A percentile compares a stretch with the other conserved stretches of the same genome.
Evolutionary conservation across 35 echinoderm and acorn worm species (phyloP).

Genomic region (Apostichopus parvimensis): DNA sequence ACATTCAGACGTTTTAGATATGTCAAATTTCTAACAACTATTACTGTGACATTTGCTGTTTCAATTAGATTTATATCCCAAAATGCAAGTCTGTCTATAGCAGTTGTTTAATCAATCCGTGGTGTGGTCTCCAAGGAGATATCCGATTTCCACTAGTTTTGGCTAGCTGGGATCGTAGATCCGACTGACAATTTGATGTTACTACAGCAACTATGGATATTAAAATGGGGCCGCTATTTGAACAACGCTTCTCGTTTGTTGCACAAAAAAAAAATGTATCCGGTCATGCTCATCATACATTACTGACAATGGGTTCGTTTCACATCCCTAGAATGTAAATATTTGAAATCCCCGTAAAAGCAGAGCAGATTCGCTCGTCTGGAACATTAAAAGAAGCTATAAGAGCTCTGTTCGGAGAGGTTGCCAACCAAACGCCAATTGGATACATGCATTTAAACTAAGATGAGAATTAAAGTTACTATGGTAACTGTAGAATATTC

Average conservation of each 20-base stretch:
- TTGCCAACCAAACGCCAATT: too few relatives aligned
- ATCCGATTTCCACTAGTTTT: constrained; percentile 10
- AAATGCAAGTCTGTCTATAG: background rate
- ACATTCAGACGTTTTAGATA: background rate
- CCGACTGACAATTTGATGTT: constrained; percentile 17
- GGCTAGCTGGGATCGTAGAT: constrained; percentile 3
- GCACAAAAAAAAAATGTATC: background rate
- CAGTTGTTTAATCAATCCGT: constrained; percentile 20
- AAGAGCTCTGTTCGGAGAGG: background rate
- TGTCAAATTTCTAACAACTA: background rate
- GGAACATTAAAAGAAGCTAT: background rate
- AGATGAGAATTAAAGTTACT: too few relatives aligned
- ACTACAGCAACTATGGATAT: constrained; percentile 17
- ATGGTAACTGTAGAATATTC: too few relatives aligned
- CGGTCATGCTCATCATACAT: too few relatives aligned
- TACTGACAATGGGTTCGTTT: background rate
- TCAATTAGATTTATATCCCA: constrained; percentile 17
- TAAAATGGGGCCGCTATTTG: constrained; percentile 26
- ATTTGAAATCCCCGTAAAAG: background rate
- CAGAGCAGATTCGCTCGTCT: too few relatives aligned
- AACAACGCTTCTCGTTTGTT: background rate
- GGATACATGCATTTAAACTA: too few relatives aligned
- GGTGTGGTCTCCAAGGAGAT: constrained; percentile 23
- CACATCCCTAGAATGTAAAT: background rate
- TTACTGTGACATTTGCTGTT: constrained; percentile 22